phyloP scores from a whole-genome alignment of 2,797 vertebrate genomes.

The Microchirus variegatus region DNA sequence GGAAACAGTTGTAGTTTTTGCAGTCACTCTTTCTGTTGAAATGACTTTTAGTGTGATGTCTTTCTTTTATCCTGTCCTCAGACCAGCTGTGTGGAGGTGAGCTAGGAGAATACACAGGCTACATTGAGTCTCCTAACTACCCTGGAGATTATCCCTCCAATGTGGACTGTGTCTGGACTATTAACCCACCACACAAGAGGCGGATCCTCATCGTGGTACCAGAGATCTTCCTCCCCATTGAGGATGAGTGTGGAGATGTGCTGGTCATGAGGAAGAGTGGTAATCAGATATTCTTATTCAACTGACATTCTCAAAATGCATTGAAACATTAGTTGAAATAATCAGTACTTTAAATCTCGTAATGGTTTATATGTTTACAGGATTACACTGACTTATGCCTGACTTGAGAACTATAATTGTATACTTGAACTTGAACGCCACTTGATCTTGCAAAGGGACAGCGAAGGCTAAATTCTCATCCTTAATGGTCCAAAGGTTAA shows the following conservation, averaged over 20 bases:
- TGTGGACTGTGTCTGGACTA: slow-evolving; percentile 95
- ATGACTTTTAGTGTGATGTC: not conserved
- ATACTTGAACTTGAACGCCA: no score
- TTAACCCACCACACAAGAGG: slow-evolving; percentile 93
- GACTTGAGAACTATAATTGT: no score
- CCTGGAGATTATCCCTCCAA: slow-evolving; percentile 97
- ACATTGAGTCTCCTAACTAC: slow-evolving; percentile 97
- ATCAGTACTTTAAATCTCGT: no score
- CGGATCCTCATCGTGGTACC: slow-evolving; percentile 96
- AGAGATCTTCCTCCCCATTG: slow-evolving; percentile 96
- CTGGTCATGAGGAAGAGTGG: slow-evolving; percentile 98
- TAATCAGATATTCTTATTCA: slow-evolving; percentile 71
- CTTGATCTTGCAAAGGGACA: no score
- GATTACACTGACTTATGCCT: no score
- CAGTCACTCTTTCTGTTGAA: not conserved
- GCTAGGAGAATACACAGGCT: slow-evolving; percentile 94
- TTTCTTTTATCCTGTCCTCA: slow-evolving; percentile 54
- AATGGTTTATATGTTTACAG: no score
- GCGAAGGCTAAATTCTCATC: no score
- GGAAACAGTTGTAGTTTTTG: not conserved
- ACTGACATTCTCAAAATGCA: no score
- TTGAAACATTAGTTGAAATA: no score
- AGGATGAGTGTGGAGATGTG: slow-evolving; percentile 96
- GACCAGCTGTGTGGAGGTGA: slow-evolving; percentile 96
- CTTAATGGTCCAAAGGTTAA: no score